Conservation (phyloP, 2,888 invertebrate genomes). For the Nasonovia ribisnigri region DNA sequence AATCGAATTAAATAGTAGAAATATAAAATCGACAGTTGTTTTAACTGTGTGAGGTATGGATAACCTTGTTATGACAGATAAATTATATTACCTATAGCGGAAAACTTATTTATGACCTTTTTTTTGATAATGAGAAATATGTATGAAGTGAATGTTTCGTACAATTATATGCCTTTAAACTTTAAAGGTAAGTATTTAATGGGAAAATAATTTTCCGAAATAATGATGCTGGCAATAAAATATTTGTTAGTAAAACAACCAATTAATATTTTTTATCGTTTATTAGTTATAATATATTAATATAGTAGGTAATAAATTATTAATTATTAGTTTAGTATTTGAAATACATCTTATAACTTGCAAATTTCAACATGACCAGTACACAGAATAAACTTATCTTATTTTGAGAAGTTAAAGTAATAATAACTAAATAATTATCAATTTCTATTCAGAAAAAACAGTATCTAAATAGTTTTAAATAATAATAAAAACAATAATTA, state of each 20-base stretch:
- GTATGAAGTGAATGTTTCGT: not conserved
- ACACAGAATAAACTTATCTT: not conserved
- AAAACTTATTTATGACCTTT: constrained; percentile 24
- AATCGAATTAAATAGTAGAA: not conserved
- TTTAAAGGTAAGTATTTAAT: not conserved
- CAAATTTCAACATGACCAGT: not conserved
- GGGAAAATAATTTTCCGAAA: not conserved
- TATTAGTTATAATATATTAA: not conserved
- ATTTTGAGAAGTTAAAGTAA: not conserved
- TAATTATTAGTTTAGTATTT: too few species aligned
- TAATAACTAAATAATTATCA: not conserved
- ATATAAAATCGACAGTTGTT: not conserved
- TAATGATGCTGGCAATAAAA: not conserved
- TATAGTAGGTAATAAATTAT: too few species aligned
- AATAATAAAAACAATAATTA: constrained; percentile 5
- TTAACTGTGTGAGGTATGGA: not conserved
- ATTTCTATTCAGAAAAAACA: not conserved
- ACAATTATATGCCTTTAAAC: not conserved
- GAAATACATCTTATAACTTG: not conserved
- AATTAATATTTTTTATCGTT: not conserved
- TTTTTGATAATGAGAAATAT: not conserved
- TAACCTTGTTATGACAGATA: constrained; percentile 30
- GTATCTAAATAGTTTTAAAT: not conserved
- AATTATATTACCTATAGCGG: not conserved
- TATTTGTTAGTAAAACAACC: not conserved